A percentile compares a stretch with the other conserved stretches of the same genome.
These are phyloP conservation scores for Cladorhizidae sp. DNA, from an alignment of 37 sponge, comb jelly and placozoan species.

Conservation along the genomic window DNA sequence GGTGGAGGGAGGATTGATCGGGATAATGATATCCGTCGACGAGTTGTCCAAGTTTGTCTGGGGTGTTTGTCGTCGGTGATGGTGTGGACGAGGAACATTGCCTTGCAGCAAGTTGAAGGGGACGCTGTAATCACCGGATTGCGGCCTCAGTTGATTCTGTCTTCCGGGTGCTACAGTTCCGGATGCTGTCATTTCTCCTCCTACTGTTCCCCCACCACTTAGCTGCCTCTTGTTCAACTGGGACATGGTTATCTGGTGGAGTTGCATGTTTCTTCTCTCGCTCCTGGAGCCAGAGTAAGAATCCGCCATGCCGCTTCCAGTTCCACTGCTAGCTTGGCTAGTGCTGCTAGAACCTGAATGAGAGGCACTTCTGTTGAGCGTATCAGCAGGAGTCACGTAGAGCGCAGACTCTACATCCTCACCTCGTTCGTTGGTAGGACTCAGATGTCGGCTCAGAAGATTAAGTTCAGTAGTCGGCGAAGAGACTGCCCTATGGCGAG, in stretches of 20 bases:
- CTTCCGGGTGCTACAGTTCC: too few species aligned
- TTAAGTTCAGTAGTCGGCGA: not conserved
- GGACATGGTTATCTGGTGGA: constrained; percentile 34
- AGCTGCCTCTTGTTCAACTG: constrained; percentile 12
- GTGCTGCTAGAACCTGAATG: not conserved
- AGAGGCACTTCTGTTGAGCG: constrained; percentile 2
- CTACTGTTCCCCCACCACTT: not conserved
- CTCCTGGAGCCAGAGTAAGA: not conserved
- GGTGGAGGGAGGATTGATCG: constrained; percentile 24
- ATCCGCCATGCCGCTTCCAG: not conserved
- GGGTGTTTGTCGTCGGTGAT: not conserved
- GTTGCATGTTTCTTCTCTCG: constrained; percentile 7
- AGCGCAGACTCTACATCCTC: not conserved
- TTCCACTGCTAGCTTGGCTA: not conserved
- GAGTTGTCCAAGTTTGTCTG: not conserved
- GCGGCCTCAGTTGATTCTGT: too few species aligned
- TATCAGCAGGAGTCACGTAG: constrained; percentile 48
- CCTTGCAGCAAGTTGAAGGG: constrained; percentile 15
- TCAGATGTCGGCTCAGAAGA: too few species aligned
- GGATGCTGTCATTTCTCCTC: not conserved
- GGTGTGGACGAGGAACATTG: not conserved
- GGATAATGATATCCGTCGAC: not conserved
- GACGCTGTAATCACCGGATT: constrained; percentile 18
- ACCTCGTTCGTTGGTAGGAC: not conserved
- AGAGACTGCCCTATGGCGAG: constrained; percentile 1